These are phyloP conservation scores for Scaptomyza reducta DNA, from an alignment of 2,888 invertebrate genomes.

Conservation along the genomic window DNA sequence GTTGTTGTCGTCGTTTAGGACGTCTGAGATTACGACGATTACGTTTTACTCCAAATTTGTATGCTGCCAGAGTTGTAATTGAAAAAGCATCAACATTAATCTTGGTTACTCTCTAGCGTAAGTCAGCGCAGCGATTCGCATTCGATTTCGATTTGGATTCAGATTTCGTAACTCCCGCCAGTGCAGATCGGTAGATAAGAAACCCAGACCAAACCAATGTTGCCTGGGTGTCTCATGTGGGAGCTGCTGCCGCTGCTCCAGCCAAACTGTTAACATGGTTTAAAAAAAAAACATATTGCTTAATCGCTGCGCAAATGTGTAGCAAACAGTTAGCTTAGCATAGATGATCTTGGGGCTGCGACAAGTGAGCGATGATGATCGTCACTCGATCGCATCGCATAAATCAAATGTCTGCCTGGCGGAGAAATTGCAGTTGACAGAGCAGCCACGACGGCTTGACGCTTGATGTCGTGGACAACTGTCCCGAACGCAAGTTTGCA, in stretches of 20 bases:
- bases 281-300: conserved; percentile 67
- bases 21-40: conserved; percentile 79
- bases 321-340: conserved; percentile 55
- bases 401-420: conserved; percentile 65
- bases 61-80: conserved; percentile 82
- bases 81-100: conserved; percentile 84
- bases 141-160: conserved; percentile 71
- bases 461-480: conserved; percentile 62
- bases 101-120: conserved; percentile 76
- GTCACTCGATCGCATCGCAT: conserved; percentile 62
- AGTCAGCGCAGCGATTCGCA: conserved; percentile 45
- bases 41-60: conserved; percentile 82
- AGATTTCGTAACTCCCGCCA: conserved; percentile 56
- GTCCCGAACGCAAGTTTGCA: conserved; percentile 48
- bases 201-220: conserved; percentile 19
- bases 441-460: conserved; percentile 44
- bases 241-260: conserved; percentile 39
- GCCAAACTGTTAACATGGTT: conserved; percentile 44
- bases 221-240: conserved; percentile 50
- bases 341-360: conserved; percentile 49
- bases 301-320: conserved; percentile 69
- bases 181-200: conserved; percentile 43
- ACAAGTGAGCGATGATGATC: conserved; percentile 73
- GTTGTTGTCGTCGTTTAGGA: conserved; percentile 73
- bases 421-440: conserved; percentile 58